Base-by-base conservation (phyloP, 2,113 vertebrate genomes). In the Scomber japonicus region DNA sequence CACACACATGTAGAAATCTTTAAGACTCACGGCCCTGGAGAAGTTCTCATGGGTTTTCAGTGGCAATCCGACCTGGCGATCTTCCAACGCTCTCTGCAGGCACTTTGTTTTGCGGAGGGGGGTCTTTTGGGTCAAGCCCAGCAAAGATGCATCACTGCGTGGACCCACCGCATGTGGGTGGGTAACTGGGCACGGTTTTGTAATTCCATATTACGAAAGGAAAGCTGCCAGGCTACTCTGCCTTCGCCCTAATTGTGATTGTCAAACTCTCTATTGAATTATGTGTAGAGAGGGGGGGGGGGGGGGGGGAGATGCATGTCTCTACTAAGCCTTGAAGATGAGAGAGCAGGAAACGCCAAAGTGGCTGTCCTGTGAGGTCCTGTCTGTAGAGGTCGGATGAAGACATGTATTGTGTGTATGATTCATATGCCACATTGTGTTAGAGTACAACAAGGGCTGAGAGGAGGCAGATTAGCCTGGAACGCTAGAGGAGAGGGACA, bases 251-350 rank as follows among this genome's bases (percentile, higher is more conserved):
- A 90, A 92, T 91, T 90, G 81, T 75, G 90, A 93, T 77, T 91
- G 90, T 94, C 89, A 93, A 88, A 86, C 84, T 76, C 62, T 86
- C 83, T 86, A 93, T 93, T 94, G 86, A 91, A 90, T 92, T 92
- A 92, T 50, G 82, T 17, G 8, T 54, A 59, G 72, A 75, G 48
- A 15, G 17, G 19, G 19, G 66, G 51, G 30, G 13, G 66, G 51
- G 30, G 13, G 13, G 75, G 60, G 68, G 62, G 65, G 56, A 68
- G 55, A 51, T 61, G 82, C 83, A 76, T 78, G 84, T 84, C 89
- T 87, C 72, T 75, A 27, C 84, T 76, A 84, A 90, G 86, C 88
- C 86, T 89, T 75, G 81, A 86, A 91, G 92, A 93, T 93, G 93
- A 92, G 86, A 92, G 82, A 30, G 79, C 80, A 85, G 93, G 80